phyloP scores from a whole-genome alignment of 1,140 invertebrate species.

The Drosophila malerkotliana region DNA sequence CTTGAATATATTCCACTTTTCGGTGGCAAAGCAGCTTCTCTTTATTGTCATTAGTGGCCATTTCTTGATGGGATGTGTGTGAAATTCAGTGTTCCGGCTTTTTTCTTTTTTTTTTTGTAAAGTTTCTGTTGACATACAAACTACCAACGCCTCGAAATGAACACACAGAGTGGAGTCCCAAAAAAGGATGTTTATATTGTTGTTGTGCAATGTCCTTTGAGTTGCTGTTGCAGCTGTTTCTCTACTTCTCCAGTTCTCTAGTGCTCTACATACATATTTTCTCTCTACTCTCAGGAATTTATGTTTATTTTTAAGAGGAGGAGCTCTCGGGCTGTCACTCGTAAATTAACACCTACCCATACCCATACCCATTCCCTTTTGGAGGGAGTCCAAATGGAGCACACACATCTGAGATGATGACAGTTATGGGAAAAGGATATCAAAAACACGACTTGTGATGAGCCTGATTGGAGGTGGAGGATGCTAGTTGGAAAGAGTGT shows the following conservation, averaged over 20 bases:
- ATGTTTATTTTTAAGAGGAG: constrained; percentile 44
- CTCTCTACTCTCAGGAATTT: constrained; percentile 23
- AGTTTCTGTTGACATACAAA: constrained; percentile 72
- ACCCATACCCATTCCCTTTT: constrained; percentile 41
- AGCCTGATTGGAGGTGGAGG: constrained; percentile 30
- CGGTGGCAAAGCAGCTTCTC: constrained; percentile 18
- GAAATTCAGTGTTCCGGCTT: constrained; percentile 27
- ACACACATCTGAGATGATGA: constrained; percentile 59
- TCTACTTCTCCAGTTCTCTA: not conserved
- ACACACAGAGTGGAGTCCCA: constrained; percentile 22
- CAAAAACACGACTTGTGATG: constrained; percentile 42
- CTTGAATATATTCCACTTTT: constrained; percentile 59
- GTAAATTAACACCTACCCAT: constrained; percentile 76
- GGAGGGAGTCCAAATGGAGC: constrained; percentile 1
- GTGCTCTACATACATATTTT: constrained; percentile 67
- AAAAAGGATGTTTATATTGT: constrained; percentile 37
- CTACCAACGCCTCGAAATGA: constrained; percentile 49
- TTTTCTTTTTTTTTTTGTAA: constrained; percentile 25
- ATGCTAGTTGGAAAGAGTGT: constrained; percentile 37
- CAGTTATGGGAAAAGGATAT: constrained; percentile 79
- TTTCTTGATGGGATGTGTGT: constrained; percentile 39
- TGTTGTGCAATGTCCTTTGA: constrained; percentile 47
- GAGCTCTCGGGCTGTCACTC: constrained; percentile 30
- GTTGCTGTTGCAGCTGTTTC: constrained; percentile 53
- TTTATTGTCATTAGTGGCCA: constrained; percentile 66